Evolutionary conservation across 1,140 invertebrate genomes (phyloP).

Genomic region (Macrobrachium nipponense): DNA sequence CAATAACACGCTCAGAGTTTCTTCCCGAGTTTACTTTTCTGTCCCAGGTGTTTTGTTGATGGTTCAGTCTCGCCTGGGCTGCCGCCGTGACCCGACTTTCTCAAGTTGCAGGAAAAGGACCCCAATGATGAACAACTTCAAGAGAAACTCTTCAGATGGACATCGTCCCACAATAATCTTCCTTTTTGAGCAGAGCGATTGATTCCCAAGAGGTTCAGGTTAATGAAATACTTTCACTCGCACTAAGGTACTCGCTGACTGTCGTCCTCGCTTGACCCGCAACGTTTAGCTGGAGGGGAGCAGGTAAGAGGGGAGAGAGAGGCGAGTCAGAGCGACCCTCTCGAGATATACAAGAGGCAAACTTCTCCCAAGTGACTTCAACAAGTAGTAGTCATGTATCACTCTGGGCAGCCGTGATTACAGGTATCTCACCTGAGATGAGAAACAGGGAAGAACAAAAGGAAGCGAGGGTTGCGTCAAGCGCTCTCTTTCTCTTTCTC

Average conservation of each 20-base stretch:
- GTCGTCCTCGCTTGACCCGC: neutral
- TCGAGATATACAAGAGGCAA: no score
- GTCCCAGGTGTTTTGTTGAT: no score
- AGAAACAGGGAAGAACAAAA: neutral
- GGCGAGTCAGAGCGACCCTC: neutral
- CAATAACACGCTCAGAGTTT: no score
- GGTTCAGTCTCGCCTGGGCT: no score
- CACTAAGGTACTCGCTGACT: neutral
- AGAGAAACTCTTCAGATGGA: no score
- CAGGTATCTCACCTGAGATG: neutral
- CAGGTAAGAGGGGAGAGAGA: neutral
- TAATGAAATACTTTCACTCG: neutral
- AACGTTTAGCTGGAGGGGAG: neutral
- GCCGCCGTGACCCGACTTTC: no score
- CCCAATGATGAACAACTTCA: no score
- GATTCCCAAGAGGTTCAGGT: no score
- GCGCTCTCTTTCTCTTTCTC: neutral
- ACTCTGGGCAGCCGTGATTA: constrained; percentile 21
- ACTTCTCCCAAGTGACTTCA: neutral
- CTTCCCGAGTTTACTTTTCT: no score
- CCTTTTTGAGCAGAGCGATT: no score
- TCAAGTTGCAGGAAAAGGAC: no score
- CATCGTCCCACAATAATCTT: no score
- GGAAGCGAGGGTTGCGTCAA: neutral
- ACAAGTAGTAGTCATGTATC: constrained; percentile 46